Evolutionary conservation across 1,140 invertebrate species (phyloP).

Genomic region (Solenopsis fugax): DNA sequence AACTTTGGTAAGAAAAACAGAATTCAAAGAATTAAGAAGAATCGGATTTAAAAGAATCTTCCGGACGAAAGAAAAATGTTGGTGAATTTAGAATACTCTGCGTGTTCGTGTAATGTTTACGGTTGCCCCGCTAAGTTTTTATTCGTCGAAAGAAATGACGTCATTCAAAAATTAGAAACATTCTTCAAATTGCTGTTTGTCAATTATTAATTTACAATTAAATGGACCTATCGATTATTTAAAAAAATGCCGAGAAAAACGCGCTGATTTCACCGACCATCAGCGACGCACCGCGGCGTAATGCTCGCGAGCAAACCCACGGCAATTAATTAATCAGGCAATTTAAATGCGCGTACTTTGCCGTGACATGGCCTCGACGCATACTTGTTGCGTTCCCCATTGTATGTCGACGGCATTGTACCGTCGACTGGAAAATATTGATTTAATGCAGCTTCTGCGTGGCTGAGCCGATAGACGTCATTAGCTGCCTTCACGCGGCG

Average conservation of each 20-base stretch:
- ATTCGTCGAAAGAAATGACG: background rate
- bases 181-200: background rate
- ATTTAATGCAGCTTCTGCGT: constrained; percentile 57
- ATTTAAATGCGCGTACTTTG: constrained; percentile 72
- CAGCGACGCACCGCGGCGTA: constrained; percentile 10
- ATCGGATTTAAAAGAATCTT: background rate
- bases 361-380: constrained; percentile 28
- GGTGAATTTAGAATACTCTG: background rate
- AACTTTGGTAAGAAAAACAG: background rate
- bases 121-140: background rate
- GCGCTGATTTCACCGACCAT: constrained; percentile 36
- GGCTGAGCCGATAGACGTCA: constrained; percentile 52
- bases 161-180: background rate
- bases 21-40: background rate
- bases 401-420: constrained; percentile 64
- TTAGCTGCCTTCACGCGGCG: constrained; percentile 34
- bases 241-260: constrained; percentile 29
- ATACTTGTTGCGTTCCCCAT: constrained; percentile 70
- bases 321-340: constrained; percentile 70
- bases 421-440: constrained; percentile 68
- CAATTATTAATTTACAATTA: constrained; percentile 30
- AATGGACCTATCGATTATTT: constrained; percentile 27
- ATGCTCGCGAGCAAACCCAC: constrained; percentile 39
- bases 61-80: background rate
- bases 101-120: background rate